phyloP scores from a whole-genome alignment of 2,797 vertebrate genomes.

The Sebastes hopkinsi region DNA sequence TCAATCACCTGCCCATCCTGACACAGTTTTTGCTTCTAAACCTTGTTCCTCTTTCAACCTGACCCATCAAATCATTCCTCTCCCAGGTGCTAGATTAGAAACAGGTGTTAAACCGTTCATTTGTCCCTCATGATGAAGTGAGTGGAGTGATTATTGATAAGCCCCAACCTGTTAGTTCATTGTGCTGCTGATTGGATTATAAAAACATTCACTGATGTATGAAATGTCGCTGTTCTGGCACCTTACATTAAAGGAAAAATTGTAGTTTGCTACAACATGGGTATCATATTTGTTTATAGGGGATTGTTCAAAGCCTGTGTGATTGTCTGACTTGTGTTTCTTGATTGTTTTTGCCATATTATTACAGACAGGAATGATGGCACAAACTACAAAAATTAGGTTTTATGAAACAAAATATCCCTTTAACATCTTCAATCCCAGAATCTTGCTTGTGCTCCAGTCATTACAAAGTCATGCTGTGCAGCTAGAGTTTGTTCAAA shows the following conservation, averaged over 20 bases:
- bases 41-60: not conserved
- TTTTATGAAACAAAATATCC: not conserved
- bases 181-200: not conserved
- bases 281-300: not conserved
- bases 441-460: too few relatives aligned
- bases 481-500: not conserved
- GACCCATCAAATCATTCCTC: not conserved
- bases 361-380: not conserved
- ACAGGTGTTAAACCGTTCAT: not conserved
- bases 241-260: not conserved
- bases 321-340: not conserved
- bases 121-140: not conserved
- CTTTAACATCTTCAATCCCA: too few relatives aligned
- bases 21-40: not conserved
- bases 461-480: not conserved
- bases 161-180: not conserved
- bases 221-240: not conserved
- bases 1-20: conserved; percentile 19
- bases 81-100: conserved; percentile 26
- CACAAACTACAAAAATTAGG: not conserved
- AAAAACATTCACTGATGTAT: not conserved
- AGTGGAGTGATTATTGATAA: not conserved
- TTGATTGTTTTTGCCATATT: not conserved
- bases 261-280: not conserved
- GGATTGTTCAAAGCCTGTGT: not conserved